Conservation (phyloP, 1,140 invertebrate genomes). For the Macrotrachela quadricornifera region DNA sequence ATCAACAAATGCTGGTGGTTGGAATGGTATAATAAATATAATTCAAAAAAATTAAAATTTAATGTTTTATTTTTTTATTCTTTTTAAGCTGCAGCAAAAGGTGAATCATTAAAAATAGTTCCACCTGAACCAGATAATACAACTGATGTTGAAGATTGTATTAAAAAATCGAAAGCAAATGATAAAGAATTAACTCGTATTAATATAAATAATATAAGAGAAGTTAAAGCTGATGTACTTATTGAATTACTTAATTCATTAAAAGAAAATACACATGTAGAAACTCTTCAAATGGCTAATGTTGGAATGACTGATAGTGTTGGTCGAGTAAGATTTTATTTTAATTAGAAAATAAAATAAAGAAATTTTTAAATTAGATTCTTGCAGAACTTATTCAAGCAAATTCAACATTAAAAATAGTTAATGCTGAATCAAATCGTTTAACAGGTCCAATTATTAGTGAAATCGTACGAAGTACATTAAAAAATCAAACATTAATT, state of each 20-base stretch:
- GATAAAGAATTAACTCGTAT: slow-evolving; percentile 62
- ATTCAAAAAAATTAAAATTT: too few species aligned
- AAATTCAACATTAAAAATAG: slow-evolving; percentile 61
- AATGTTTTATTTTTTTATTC: too few species aligned
- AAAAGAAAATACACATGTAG: slow-evolving; percentile 66
- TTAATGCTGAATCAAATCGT: slow-evolving; percentile 91
- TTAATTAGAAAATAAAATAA: neutral
- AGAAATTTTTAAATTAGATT: neutral
- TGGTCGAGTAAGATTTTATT: slow-evolving; percentile 35
- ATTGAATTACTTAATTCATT: slow-evolving; percentile 64
- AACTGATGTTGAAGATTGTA: slow-evolving; percentile 71
- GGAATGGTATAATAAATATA: neutral
- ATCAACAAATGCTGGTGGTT: neutral
- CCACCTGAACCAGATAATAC: slow-evolving; percentile 71
- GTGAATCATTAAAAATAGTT: slow-evolving; percentile 65
- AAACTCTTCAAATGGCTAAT: slow-evolving; percentile 74
- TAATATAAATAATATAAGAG: slow-evolving; percentile 88
- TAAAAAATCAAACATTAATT: slow-evolving; percentile 61
- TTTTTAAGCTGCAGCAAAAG: slow-evolving; percentile 53
- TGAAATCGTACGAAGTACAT: slow-evolving; percentile 56
- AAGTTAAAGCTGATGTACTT: slow-evolving; percentile 22
- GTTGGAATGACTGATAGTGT: slow-evolving; percentile 69
- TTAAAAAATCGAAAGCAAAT: slow-evolving; percentile 62
- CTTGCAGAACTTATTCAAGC: slow-evolving; percentile 48
- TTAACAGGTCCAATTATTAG: slow-evolving; percentile 56